Base-by-base conservation (phyloP, 2,888 invertebrate genomes). In the Drosophila fungiperda region DNA sequence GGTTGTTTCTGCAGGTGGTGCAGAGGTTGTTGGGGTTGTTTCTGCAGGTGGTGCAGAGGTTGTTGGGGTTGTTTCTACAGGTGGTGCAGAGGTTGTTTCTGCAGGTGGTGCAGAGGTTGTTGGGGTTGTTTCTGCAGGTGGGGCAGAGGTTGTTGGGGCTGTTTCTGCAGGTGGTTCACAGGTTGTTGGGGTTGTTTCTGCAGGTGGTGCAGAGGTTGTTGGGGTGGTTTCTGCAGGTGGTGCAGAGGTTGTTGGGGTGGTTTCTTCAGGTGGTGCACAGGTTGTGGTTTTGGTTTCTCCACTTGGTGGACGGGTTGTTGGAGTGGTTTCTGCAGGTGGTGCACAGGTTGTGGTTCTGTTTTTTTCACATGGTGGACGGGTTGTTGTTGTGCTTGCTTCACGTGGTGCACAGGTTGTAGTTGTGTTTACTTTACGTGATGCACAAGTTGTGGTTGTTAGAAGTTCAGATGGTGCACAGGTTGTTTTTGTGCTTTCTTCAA, bases 141-240 rank as follows among this genome's bases (percentile, higher is more conserved):
- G 40, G 7, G 42, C 20, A 20, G 11, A 20, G 1, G 40, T 11
- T 40, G 76, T 48, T n/a, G 79, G 55, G 15, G 49, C 42, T 20
- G 64, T 48, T 15, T 36, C 36, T 0, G 17, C 8, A 8, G 38
- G 45, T 8, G 36, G 26, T 45, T 35, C 49, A 26, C 63, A 68
- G 0, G 73, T 36, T 1, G 68, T 52, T 5, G 68, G 29, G 1
- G 45, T 15, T 15, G 32, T 52, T n/a, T 33, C 20, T 8, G 45
- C 32, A 36, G 42, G 58, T 0, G 76, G 23, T 0, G 11, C 9
- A 55, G 8, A 12, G 35, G 29, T 15, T 23, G 49, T 12, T 29
- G 8, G 7, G 32, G n/a, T n/a, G 1, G 1, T 12, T 11, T 35
- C 33, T 6, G 17, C 17, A 17, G 54, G 42, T 1, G 57, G 42